Conservation (phyloP, 1,140 invertebrate genomes). For the Tetramorium alpestre region DNA sequence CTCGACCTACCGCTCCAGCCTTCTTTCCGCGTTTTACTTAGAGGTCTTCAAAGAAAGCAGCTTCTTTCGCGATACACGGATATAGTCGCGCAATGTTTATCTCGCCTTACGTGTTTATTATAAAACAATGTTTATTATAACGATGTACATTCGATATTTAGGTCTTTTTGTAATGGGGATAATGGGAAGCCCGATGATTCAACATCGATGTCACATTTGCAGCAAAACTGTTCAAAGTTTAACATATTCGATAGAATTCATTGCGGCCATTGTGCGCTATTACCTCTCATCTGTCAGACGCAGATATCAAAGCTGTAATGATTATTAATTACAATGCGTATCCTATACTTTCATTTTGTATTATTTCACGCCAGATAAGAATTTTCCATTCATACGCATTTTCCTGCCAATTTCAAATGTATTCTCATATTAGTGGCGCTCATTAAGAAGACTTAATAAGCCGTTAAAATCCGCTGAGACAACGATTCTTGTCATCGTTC, state of each 20-base stretch:
- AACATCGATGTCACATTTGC: conserved; percentile 31
- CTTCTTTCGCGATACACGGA: not conserved
- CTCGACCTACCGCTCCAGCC: not conserved
- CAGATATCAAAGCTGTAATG: not conserved
- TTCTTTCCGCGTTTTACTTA: conserved; percentile 37
- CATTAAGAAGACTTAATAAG: conserved; percentile 38
- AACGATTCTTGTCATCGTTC: conserved; percentile 48
- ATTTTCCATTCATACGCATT: not conserved
- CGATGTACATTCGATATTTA: not conserved
- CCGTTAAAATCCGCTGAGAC: conserved; percentile 19
- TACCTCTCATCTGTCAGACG: not conserved
- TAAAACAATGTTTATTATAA: conserved; percentile 24
- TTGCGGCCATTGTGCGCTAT: not conserved
- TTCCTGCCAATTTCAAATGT: not conserved
- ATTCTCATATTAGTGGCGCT: conserved; percentile 24
- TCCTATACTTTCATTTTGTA: not conserved
- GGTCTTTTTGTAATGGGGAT: not conserved
- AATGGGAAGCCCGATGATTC: not conserved
- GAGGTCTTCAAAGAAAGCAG: conserved; percentile 24
- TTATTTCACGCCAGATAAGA: not conserved
- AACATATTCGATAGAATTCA: conserved; percentile 28
- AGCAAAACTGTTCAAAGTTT: conserved; percentile 5
- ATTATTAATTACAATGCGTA: conserved; percentile 31
- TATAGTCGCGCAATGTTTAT: not conserved
- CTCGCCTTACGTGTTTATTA: not conserved